Conservation (phyloP, 2,797 vertebrate species). For the Eulemur mongoz region DNA sequence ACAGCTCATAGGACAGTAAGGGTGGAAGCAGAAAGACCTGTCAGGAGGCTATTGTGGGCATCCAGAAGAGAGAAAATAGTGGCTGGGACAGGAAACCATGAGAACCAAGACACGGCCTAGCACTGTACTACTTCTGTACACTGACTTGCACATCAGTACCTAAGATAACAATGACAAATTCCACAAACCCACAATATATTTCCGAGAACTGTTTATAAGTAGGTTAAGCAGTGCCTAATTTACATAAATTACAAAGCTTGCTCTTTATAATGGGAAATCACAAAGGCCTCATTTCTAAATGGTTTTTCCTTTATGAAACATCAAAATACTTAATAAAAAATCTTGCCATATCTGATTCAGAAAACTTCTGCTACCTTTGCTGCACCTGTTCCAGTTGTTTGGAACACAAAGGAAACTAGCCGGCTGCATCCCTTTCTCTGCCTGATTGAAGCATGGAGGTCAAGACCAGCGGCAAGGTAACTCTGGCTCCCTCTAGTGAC, state of each 20-base stretch:
- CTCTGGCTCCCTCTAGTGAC: slow-evolving; percentile 74
- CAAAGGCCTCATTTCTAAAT: not conserved
- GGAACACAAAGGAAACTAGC: not conserved
- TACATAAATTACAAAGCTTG: not conserved
- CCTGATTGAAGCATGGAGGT: not conserved
- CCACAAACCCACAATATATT: not conserved
- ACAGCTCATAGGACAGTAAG: not conserved
- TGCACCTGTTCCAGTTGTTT: not conserved
- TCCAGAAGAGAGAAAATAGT: not conserved
- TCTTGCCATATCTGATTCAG: not conserved
- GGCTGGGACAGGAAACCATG: not conserved
- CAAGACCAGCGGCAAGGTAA: not conserved
- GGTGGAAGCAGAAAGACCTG: not conserved
- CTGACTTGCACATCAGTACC: not conserved
- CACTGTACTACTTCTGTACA: not conserved
- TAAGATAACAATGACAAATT: not conserved
- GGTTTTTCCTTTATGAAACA: not conserved
- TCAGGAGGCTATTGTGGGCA: not conserved
- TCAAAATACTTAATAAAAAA: not conserved
- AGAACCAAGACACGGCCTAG: not conserved
- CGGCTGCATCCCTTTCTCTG: not conserved
- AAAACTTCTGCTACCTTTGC: not conserved
- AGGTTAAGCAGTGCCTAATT: not conserved
- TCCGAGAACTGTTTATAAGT: not conserved
- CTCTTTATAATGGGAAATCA: not conserved